A percentile compares a stretch with the other conserved stretches of the same genome.
Evolutionary conservation across 2,888 invertebrate species (phyloP).

Genomic region (Noctua janthe): DNA sequence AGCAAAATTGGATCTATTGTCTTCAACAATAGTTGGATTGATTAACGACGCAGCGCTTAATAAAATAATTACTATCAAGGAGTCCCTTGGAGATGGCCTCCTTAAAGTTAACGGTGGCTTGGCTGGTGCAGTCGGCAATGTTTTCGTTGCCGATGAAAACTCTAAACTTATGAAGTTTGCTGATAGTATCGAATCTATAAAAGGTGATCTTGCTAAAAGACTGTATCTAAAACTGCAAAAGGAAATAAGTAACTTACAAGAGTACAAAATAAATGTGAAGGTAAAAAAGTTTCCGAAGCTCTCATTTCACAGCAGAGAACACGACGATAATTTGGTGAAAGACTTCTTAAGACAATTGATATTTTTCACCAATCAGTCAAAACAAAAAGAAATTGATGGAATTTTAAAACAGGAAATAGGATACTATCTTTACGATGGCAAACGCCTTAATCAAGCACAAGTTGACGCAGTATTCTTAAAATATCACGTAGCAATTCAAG

Average conservation of each 20-base stretch:
- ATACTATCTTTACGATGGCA: neutral
- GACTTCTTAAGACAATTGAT: neutral
- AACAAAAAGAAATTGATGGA: neutral
- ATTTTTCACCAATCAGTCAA: slow-evolving; percentile 5
- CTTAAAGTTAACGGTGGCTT: neutral
- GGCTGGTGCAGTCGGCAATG: neutral
- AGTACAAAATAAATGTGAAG: neutral
- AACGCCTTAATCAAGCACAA: neutral
- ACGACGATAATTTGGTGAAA: neutral
- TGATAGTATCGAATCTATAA: neutral
- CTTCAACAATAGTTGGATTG: neutral
- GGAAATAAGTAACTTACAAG: neutral
- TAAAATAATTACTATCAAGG: neutral
- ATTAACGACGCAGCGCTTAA: neutral
- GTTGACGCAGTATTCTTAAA: neutral
- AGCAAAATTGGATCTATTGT: neutral
- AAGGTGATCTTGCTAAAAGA: slow-evolving; percentile 3
- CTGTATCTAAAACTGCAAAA: neutral
- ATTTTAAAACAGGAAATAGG: neutral
- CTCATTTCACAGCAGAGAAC: neutral
- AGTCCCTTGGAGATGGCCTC: neutral
- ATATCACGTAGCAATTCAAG: slow-evolving; percentile 9
- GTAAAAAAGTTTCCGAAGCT: neutral
- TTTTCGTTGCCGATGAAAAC: slow-evolving; percentile 1
- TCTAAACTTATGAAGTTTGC: neutral